These are phyloP conservation scores for Aythya baeri DNA, from an alignment of 2,113 vertebrate genomes.

Conservation along the genomic window DNA sequence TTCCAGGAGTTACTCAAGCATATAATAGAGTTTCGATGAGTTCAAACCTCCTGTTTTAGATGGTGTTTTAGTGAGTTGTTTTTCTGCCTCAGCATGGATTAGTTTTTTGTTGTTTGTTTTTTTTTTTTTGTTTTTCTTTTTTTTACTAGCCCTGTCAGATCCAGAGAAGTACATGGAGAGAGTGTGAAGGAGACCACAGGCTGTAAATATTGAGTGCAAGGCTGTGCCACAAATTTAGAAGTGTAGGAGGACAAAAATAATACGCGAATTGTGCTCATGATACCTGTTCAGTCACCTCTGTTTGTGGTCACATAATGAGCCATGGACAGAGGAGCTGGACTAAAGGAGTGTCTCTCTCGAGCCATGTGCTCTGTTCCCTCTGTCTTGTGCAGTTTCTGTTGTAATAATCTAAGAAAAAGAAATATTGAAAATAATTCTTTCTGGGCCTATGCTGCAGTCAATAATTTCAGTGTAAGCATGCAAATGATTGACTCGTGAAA, in stretches of 20 bases:
- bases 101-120: not conserved
- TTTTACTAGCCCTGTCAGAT: not conserved
- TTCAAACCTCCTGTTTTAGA: conserved; percentile 63
- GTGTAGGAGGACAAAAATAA: not conserved
- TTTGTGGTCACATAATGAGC: fast-evolving
- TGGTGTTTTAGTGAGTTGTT: conserved; percentile 38
- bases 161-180: not conserved
- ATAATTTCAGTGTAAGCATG: not conserved
- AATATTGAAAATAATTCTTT: not conserved
- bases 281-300: too few species aligned
- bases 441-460: not conserved
- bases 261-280: not conserved
- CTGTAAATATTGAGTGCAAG: not conserved
- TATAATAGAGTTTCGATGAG: conserved; percentile 68
- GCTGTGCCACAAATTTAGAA: not conserved
- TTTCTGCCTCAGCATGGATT: conserved; percentile 25
- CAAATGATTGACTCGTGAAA: not conserved
- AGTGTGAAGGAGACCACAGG: not conserved
- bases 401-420: not conserved
- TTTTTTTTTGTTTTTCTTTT: not conserved
- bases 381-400: not conserved
- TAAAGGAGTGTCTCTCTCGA: not conserved
- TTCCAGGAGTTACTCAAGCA: conserved; percentile 58
- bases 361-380: fast-evolving
- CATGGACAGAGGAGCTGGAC: not conserved